Conservation (phyloP, 2,113 vertebrate species). For the Phrynocephalus versicolor region DNA sequence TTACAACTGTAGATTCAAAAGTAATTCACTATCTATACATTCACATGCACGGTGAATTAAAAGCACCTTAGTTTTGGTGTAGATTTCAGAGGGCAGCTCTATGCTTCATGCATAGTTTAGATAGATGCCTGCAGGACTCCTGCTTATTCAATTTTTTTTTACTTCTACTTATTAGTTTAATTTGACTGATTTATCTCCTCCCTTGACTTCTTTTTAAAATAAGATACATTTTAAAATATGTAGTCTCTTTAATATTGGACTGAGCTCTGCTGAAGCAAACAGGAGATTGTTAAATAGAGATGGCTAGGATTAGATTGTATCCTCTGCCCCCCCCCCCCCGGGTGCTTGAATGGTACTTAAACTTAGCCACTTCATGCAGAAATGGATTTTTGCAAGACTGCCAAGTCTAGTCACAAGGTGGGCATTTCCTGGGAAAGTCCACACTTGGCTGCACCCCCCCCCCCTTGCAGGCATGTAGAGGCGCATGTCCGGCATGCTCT, state of each 20-base stretch:
- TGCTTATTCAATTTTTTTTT: too few species aligned
- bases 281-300: not conserved
- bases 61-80: not conserved
- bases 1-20: too few species aligned
- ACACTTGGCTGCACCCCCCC: not conserved
- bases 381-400: not conserved
- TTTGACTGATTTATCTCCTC: too few species aligned
- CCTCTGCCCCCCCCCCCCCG: too few species aligned
- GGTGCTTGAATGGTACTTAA: not conserved
- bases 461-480: not conserved
- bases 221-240: not conserved
- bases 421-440: conserved; percentile 5
- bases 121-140: too few species aligned
- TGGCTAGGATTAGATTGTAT: not conserved
- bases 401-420: conserved; percentile 1
- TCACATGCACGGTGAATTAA: too few species aligned
- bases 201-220: too few species aligned
- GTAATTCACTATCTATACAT: not conserved
- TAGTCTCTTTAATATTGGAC: not conserved
- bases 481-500: not conserved
- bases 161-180: too few species aligned
- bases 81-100: not conserved
- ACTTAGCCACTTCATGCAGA: not conserved
- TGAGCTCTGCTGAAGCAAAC: not conserved
- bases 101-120: not conserved